A percentile compares a stretch with the other conserved stretches of the same genome.
phyloP scores from a whole-genome alignment of 2,113 vertebrate species.

The Mus pahari region DNA sequence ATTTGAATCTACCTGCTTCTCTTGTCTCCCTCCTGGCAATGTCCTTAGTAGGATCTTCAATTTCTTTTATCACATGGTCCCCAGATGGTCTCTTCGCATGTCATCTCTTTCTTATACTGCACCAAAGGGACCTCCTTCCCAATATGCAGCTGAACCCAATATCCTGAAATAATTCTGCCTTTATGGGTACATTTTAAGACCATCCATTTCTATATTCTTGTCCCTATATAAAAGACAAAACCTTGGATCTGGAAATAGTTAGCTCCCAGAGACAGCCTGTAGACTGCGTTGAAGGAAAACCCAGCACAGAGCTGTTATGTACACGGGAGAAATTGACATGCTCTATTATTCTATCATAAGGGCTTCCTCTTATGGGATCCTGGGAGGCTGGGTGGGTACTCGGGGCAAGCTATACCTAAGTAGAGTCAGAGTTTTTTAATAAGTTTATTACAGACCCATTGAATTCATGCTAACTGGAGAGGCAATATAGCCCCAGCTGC shows the following conservation, averaged over 20 bases:
- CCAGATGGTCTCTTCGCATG: neutral
- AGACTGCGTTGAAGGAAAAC: neutral
- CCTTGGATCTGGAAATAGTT: neutral
- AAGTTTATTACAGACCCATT: neutral
- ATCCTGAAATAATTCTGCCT: neutral
- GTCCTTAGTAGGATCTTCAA: neutral
- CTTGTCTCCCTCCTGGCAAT: neutral
- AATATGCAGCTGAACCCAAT: neutral
- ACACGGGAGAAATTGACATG: neutral
- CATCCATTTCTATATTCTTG: neutral
- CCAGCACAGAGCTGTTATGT: no score
- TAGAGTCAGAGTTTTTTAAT: neutral
- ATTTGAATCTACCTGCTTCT: neutral
- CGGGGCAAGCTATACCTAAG: no score
- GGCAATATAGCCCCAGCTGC: neutral
- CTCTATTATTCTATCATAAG: fast-evolving
- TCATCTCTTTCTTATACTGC: neutral
- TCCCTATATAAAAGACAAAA: neutral
- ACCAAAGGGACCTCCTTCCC: neutral
- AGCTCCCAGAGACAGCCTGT: fast-evolving
- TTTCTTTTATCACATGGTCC: neutral
- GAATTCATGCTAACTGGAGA: neutral
- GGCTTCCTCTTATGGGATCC: neutral
- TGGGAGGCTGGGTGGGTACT: neutral
- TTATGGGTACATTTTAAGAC: neutral